Evolutionary conservation across 2,888 invertebrate species (phyloP).

Genomic region (Escarpia spicata): DNA sequence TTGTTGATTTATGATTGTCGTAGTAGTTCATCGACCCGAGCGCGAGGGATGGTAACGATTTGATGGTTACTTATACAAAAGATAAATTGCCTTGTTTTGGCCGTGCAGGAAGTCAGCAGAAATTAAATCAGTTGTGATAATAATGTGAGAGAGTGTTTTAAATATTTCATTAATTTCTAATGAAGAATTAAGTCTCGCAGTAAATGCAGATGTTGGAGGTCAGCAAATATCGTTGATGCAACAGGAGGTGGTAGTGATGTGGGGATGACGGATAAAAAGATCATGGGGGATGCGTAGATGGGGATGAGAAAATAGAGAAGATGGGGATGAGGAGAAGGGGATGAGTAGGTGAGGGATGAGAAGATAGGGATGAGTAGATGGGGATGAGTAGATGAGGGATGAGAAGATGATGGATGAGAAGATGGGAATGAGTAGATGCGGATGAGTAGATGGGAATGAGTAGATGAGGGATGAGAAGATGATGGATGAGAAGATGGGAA

Average conservation of each 20-base stretch:
- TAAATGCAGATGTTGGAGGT: neutral
- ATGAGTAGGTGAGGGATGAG: no score
- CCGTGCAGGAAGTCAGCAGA: neutral
- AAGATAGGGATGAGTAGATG: no score
- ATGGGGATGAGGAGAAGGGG: no score
- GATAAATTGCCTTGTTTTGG: neutral
- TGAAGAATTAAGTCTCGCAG: neutral
- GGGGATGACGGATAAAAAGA: neutral
- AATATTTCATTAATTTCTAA: neutral
- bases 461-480: no score
- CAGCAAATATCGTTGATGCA: neutral
- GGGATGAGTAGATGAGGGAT: no score
- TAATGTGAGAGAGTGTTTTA: neutral
- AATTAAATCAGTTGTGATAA: neutral
- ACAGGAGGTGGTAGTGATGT: neutral
- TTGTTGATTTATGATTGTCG: neutral
- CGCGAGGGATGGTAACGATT: neutral
- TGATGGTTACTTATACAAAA: neutral
- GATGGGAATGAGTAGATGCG: no score
- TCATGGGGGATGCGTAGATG: neutral
- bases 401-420: no score
- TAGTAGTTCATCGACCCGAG: neutral
- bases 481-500: no score
- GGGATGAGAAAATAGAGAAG: no score
- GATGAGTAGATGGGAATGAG: no score